These are phyloP conservation scores for Hypomecis atomaria DNA, from an alignment of 2,888 invertebrate genomes.

Conservation along the genomic window DNA sequence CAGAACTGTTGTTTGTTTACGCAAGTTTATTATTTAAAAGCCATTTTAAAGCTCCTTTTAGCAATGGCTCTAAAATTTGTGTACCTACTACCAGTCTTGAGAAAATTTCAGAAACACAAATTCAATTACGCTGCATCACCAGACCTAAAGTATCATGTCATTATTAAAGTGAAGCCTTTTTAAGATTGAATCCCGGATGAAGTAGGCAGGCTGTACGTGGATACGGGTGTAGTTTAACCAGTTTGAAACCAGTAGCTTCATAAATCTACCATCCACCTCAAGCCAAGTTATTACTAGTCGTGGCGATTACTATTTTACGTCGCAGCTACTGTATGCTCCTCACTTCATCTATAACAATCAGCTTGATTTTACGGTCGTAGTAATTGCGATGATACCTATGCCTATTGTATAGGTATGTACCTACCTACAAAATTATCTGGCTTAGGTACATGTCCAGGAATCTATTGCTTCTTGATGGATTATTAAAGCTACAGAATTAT, in stretches of 20 bases:
- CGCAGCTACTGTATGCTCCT: slow-evolving; percentile 23
- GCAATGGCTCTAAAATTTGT: too few relatives aligned
- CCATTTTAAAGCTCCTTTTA: too few relatives aligned
- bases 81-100: too few relatives aligned
- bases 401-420: background rate
- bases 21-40: background rate
- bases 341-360: slow-evolving; percentile 25
- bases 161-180: slow-evolving; percentile 2
- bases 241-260: slow-evolving; percentile 39
- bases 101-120: too few relatives aligned
- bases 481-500: too few relatives aligned
- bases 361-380: slow-evolving; percentile 20
- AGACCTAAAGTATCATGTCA: too few relatives aligned
- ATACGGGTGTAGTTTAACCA: slow-evolving; percentile 29
- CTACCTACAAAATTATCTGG: background rate
- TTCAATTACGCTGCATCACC: too few relatives aligned
- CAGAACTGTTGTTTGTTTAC: slow-evolving; percentile 19
- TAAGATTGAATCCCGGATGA: slow-evolving; percentile 18
- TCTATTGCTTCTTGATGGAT: too few relatives aligned
- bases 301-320: slow-evolving; percentile 10
- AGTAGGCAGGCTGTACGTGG: slow-evolving; percentile 17
- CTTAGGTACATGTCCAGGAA: background rate
- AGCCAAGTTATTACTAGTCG: slow-evolving; percentile 31
- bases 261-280: slow-evolving; percentile 31
- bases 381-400: slow-evolving; percentile 5